Base-by-base conservation (phyloP, 2,797 vertebrate species). In the Thamnophis elegans region DNA sequence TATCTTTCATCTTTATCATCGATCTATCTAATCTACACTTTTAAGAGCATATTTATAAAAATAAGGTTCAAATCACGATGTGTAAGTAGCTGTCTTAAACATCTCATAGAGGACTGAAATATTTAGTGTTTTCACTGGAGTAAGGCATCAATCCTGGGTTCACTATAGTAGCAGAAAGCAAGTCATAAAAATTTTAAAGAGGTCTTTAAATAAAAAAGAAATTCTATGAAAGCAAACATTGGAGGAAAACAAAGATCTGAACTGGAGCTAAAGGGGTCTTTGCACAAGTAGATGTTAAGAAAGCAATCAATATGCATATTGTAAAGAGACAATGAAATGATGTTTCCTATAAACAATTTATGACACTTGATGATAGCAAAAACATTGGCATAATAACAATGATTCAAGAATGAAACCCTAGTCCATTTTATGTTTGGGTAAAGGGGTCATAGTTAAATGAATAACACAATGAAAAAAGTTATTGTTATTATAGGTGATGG, bases 291-390 rank as follows among this genome's bases (percentile, higher is more conserved):
- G 60, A 22, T 94, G 93, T 92, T 54, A 94, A 58, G 20, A 95
- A 96, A 96, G 60, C 26, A 94, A 92, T 59, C 89, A 94, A 94
- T 93, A 94, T 96, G 94, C 36, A 95, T 93, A 93, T 94, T 85
- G 78, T 85, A 89, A 2, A 42, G 58, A 78, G 94, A 92, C 89
- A 82, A 51, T 42, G 32, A 59, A 85, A 93, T 36, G 86, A 78
- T 55, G 60, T n/a, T 60, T 82, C 78, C 89, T n/a, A 88, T 55
- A 93, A 55, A 26, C 55, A 86, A 92, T 92, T 89, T 93, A 73
- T 88, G 93, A 54, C 2, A 36, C 73, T 90, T 89, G 62, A 47
- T 7, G 0, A 22, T 8, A 90, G 53, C 42, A 59, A 92, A 94
- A 94, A 18, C 4, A 13, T 36, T 42, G 12, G 54, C 25, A 91